Conservation (phyloP, 1,140 invertebrate genomes). For the Trichoplusia ni region DNA sequence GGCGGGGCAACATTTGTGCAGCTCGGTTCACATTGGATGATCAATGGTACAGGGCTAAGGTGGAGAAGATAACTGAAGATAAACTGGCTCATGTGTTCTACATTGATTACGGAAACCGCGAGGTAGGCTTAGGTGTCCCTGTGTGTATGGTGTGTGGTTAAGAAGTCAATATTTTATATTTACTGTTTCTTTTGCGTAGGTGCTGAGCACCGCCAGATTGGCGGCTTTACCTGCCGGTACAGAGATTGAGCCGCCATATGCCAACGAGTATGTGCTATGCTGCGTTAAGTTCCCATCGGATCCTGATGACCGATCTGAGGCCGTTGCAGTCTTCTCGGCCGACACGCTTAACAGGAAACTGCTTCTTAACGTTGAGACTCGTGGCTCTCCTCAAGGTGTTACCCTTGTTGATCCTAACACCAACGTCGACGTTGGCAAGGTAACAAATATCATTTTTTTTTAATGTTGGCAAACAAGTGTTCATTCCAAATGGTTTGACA, state of each 20-base stretch:
- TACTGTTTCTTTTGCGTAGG: no score
- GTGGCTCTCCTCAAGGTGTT: slow-evolving; percentile 85
- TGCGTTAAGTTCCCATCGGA: slow-evolving; percentile 92
- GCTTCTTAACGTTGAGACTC: slow-evolving; percentile 87
- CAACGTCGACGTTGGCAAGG: slow-evolving; percentile 92
- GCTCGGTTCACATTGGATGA: slow-evolving; percentile 94
- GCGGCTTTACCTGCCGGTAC: slow-evolving; percentile 92
- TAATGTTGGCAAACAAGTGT: no score
- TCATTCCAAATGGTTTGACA: no score
- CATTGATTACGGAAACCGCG: slow-evolving; percentile 98
- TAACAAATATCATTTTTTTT: slow-evolving; percentile 39
- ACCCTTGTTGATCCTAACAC: slow-evolving; percentile 87
- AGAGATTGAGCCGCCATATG: slow-evolving; percentile 88
- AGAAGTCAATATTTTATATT: no score
- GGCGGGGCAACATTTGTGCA: slow-evolving; percentile 93
- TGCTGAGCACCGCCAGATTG: slow-evolving; percentile 81
- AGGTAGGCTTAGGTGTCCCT: slow-evolving; percentile 68
- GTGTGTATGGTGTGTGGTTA: not conserved
- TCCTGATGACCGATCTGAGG: slow-evolving; percentile 90
- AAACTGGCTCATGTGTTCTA: slow-evolving; percentile 89
- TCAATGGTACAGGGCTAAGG: slow-evolving; percentile 96
- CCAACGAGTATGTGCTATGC: slow-evolving; percentile 92
- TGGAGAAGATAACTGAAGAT: slow-evolving; percentile 91
- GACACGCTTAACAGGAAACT: slow-evolving; percentile 86
- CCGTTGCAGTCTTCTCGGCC: slow-evolving; percentile 85